Evolutionary conservation across 2,797 vertebrate genomes (phyloP), one percentile per base, ranked within the genome.

Genomic region (Kryptolebias ocellatus): DNA sequence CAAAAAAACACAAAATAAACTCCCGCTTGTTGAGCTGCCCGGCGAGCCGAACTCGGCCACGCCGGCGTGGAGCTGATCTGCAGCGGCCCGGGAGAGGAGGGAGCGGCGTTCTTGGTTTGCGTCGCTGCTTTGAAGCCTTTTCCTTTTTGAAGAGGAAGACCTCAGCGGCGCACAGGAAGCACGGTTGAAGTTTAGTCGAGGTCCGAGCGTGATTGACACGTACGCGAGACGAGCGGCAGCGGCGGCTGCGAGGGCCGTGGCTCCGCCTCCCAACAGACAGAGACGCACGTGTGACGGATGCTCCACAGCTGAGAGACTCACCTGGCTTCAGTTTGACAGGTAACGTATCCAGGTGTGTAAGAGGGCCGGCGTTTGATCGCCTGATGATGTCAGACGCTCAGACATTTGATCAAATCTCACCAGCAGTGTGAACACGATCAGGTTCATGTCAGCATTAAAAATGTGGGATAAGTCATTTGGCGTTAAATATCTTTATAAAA

Each of bases 121-220:
- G 68, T 76, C 71, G 75, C 85, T 84, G 68, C 79, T 5, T 61
- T 60, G 81, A 86, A 90, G 81, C 67, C 20, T 24, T 24, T 24
- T 24, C 20, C 20, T 24, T 24, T 83, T 55, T 69, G 71, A 77
- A 64, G 81, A 88, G 78, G 77, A 87, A 79, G 69, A 72, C 64
- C 78, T 74, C 73, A 56, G 65, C 67, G 68, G 74, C 72, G 94
- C 93, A 93, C 74, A 87, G 54, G 74, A 86, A 72, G 44, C 92
- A 74, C 92, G 81, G 83, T 54, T 64, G 70, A 69, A 37, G 78
- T 55, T 53, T 70, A 81, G 71, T 52, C 70, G 59, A 68, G 64
- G 17, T 78, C 56, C 79, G 81, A 69, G 60, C 72, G 34, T 79
- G 61, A 70, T 79, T 74, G 20, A 24, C 1, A 24, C 20, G 20